Conservation (phyloP, 2,888 invertebrate genomes). For the Cotesia congregata region DNA sequence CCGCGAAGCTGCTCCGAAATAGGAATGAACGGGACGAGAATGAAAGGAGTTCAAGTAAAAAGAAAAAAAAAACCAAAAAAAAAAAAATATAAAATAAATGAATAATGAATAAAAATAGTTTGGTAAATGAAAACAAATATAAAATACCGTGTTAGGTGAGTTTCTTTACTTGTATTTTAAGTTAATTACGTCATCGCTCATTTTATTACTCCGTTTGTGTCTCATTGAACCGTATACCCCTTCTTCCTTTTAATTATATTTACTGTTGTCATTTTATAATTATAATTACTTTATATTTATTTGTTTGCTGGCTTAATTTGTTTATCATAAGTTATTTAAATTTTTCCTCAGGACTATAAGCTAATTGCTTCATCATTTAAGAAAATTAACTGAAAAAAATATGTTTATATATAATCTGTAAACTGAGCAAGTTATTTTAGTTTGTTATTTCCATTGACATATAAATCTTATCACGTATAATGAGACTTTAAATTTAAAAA, state of each 20-base stretch:
- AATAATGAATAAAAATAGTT: conserved; percentile 31
- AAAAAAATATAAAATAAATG: conserved; percentile 27
- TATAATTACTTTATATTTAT: neutral
- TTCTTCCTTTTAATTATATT: neutral
- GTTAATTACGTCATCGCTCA: conserved; percentile 60
- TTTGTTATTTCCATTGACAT: neutral
- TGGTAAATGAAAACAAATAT: neutral
- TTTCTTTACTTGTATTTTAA: conserved; percentile 17
- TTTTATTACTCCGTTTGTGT: conserved; percentile 50
- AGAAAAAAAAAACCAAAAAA: conserved; percentile 28
- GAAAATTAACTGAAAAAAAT: neutral
- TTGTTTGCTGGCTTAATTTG: neutral
- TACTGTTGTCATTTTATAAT: neutral
- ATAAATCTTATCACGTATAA: neutral
- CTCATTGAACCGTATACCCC: conserved; percentile 8
- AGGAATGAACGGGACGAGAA: conserved; percentile 45
- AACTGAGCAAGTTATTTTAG: neutral
- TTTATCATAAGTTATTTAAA: neutral
- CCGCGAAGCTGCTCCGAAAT: conserved; percentile 45
- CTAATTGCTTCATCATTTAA: neutral
- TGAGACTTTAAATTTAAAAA: neutral
- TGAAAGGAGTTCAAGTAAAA: conserved; percentile 42
- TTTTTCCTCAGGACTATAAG: neutral
- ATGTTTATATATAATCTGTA: neutral
- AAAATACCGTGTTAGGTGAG: conserved; percentile 31